A percentile compares a stretch with the other conserved stretches of the same genome.
These are phyloP conservation scores for Agrochola lychnidis DNA, from an alignment of 2,888 invertebrate genomes.

Conservation along the genomic window DNA sequence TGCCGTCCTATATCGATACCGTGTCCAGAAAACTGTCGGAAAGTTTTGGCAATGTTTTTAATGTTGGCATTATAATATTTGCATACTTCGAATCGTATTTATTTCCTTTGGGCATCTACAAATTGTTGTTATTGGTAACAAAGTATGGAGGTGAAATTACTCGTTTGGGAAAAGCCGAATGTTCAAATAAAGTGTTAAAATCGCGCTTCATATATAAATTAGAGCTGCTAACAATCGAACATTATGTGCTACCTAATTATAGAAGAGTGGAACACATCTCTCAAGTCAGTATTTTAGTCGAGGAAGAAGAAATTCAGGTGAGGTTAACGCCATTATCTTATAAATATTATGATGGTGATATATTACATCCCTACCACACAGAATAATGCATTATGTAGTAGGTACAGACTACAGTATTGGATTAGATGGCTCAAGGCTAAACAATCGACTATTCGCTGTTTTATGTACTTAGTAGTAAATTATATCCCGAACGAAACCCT, in stretches of 20 bases:
- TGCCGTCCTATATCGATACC: conserved; percentile 38
- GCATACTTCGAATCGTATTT: conserved; percentile 77
- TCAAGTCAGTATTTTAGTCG: conserved; percentile 74
- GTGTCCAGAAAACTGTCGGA: conserved; percentile 66
- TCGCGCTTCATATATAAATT: conserved; percentile 73
- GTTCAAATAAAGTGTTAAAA: conserved; percentile 47
- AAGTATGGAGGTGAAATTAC: conserved; percentile 70
- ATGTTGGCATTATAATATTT: conserved; percentile 65
- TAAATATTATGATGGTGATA: background rate
- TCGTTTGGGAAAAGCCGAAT: conserved; percentile 40
- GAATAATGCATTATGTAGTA: background rate
- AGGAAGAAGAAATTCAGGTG: conserved; percentile 75
- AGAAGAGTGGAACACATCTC: conserved; percentile 67
- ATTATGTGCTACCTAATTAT: conserved; percentile 50
- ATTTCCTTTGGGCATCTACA: conserved; percentile 75
- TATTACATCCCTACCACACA: background rate
- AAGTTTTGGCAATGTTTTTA: conserved; percentile 63
- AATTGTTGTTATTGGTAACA: conserved; percentile 76
- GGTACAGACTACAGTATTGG: conserved; percentile 23
- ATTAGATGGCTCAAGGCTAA: conserved; percentile 26
- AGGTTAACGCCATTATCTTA: background rate
- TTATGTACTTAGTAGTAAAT: background rate
- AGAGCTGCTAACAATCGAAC: conserved; percentile 71
- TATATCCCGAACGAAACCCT: background rate
- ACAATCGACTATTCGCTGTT: conserved; percentile 4